Evolutionary conservation across 2,797 vertebrate genomes (phyloP).

Genomic region (Pantherophis alleghaniensis): DNA sequence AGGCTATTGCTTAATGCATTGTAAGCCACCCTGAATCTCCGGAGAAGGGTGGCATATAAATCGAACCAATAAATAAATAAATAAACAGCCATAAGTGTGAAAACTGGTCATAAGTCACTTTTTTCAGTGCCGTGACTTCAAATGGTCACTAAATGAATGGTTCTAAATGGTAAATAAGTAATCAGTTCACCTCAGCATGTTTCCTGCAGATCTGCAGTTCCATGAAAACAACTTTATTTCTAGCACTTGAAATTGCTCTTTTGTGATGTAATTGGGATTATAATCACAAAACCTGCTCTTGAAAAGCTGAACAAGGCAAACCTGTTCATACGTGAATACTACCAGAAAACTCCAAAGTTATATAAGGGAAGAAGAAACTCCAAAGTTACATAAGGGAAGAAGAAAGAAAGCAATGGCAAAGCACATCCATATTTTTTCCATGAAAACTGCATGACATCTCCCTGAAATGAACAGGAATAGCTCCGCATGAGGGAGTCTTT

Average conservation of each 20-base stretch:
- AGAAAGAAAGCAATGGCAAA: not conserved
- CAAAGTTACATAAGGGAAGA: not conserved
- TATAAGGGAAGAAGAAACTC: not conserved
- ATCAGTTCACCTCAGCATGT: not conserved
- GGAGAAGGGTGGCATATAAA: no score
- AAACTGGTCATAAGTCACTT: not conserved
- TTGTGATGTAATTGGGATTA: not conserved
- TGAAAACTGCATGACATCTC: not conserved
- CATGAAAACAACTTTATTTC: not conserved
- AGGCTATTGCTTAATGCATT: no score
- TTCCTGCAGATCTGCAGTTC: not conserved
- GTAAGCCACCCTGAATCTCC: no score
- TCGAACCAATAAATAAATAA: no score
- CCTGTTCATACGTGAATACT: not conserved
- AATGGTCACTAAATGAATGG: not conserved
- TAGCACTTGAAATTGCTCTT: not conserved
- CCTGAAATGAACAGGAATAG: not conserved
- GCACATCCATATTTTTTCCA: not conserved
- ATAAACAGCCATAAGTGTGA: not conserved
- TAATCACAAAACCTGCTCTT: not conserved
- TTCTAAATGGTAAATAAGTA: not conserved
- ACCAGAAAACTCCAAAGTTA: not conserved
- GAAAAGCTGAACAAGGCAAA: not conserved
- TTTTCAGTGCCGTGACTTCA: not conserved
- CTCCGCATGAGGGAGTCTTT: not conserved